Evolutionary conservation across 2,888 invertebrate genomes (phyloP).

Genomic region (Malthinus flaveolus): DNA sequence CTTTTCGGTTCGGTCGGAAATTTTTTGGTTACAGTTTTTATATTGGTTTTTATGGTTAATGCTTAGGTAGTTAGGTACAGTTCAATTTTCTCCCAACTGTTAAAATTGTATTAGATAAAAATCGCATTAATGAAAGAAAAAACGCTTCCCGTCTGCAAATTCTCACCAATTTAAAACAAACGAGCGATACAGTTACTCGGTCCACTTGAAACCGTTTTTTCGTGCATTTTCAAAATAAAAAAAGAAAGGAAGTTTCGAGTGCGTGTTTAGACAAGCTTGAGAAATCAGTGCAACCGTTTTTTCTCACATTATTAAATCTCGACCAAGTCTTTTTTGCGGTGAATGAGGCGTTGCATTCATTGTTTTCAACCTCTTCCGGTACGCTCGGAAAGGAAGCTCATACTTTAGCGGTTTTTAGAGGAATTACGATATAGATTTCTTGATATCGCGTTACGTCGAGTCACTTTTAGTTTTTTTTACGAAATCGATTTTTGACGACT

Average conservation of each 20-base stretch:
- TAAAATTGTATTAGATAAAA: too few relatives aligned
- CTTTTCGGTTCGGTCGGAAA: too few relatives aligned
- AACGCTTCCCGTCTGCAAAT: too few relatives aligned
- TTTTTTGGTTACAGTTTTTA: too few relatives aligned
- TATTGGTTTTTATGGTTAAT: too few relatives aligned
- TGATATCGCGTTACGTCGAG: background rate
- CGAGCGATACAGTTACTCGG: background rate
- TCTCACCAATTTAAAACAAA: background rate
- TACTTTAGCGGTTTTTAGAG: background rate
- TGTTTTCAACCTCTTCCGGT: slow-evolving; percentile 9
- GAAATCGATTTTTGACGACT: too few relatives aligned
- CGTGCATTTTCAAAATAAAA: background rate
- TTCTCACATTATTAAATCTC: background rate
- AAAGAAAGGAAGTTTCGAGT: background rate
- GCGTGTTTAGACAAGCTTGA: slow-evolving; percentile 5
- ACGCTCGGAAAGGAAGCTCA: slow-evolving; percentile 4
- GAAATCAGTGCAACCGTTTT: slow-evolving; percentile 3
- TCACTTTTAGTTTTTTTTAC: background rate
- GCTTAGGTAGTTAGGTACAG: too few relatives aligned
- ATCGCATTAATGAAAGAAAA: too few relatives aligned
- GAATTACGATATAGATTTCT: background rate
- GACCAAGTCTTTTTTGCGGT: background rate
- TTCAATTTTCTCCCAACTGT: too few relatives aligned
- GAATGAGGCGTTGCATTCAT: slow-evolving; percentile 4
- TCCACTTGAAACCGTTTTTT: background rate